These are phyloP conservation scores for Agrochola circellaris DNA, from an alignment of 2,888 invertebrate genomes.

Conservation along the genomic window DNA sequence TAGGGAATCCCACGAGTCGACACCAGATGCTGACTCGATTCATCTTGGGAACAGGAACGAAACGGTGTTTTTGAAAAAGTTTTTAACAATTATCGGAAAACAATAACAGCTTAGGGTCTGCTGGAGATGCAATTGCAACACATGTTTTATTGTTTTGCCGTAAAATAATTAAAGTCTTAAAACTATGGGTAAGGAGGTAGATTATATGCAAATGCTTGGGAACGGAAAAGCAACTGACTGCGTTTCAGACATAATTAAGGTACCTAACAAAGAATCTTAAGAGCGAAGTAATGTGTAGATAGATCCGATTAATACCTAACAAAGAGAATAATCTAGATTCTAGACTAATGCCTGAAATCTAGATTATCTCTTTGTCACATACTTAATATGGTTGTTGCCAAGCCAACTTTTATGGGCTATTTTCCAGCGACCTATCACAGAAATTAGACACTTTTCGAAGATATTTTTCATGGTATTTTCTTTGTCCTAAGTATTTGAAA, in stretches of 20 bases:
- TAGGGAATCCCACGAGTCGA: constrained; percentile 70
- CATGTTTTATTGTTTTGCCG: constrained; percentile 46
- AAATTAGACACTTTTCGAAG: background rate
- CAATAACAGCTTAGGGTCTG: constrained; percentile 22
- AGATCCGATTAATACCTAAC: background rate
- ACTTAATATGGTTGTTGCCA: background rate
- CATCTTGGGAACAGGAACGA: constrained; percentile 48
- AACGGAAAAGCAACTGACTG: background rate
- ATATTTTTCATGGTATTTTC: background rate
- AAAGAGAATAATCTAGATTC: background rate
- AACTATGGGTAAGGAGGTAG: background rate
- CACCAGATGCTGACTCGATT: constrained; percentile 72
- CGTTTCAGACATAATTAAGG: background rate
- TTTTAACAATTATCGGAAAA: constrained; percentile 25
- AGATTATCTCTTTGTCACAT: background rate
- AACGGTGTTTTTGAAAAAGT: constrained; percentile 21
- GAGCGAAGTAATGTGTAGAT: background rate
- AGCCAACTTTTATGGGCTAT: background rate
- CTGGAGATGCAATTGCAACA: constrained; percentile 26
- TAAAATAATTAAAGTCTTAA: constrained; percentile 36
- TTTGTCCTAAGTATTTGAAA: background rate
- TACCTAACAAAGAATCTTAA: background rate
- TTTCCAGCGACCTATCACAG: background rate
- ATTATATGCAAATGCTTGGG: constrained; percentile 12
- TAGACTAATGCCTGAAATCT: background rate